Percentiles rank a stretch among this genome's conserved stretches.
Conservation (phyloP, 2,888 invertebrate genomes). For the Onthophagus sagittarius region DNA sequence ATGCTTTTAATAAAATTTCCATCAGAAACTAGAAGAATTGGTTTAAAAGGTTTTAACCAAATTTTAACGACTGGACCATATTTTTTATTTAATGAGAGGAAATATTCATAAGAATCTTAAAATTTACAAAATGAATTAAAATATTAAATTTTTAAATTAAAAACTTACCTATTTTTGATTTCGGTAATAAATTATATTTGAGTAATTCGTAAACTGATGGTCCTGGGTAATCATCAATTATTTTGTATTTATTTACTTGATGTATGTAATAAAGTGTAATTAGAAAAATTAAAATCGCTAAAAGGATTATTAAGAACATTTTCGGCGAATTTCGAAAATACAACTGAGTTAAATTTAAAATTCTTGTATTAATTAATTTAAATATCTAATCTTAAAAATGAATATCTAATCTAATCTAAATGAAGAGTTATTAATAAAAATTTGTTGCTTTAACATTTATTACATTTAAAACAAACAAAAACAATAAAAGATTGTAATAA, state of each 20-base stretch:
- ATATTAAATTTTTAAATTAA: neutral
- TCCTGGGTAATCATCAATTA: neutral
- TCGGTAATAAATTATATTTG: neutral
- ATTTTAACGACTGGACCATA: neutral
- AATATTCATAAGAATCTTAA: neutral
- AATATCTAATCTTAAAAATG: too few species aligned
- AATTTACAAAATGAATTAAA: neutral
- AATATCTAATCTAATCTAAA: too few species aligned
- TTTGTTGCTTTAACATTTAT: too few species aligned
- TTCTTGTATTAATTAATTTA: too few species aligned
- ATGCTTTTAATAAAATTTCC: neutral
- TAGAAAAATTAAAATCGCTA: neutral
- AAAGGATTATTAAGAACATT: neutral
- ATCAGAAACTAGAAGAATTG: neutral
- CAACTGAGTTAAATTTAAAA: neutral
- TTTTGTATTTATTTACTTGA: neutral
- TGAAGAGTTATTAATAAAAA: too few species aligned
- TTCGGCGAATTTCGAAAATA: neutral
- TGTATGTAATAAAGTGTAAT: neutral
- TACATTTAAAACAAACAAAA: too few species aligned
- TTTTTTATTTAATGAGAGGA: neutral
- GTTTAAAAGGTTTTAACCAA: neutral
- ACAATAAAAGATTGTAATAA: too few species aligned
- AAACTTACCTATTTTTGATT: neutral
- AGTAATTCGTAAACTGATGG: neutral